Base-by-base conservation (phyloP, 2,113 vertebrate genomes). In the Lota lota region DNA sequence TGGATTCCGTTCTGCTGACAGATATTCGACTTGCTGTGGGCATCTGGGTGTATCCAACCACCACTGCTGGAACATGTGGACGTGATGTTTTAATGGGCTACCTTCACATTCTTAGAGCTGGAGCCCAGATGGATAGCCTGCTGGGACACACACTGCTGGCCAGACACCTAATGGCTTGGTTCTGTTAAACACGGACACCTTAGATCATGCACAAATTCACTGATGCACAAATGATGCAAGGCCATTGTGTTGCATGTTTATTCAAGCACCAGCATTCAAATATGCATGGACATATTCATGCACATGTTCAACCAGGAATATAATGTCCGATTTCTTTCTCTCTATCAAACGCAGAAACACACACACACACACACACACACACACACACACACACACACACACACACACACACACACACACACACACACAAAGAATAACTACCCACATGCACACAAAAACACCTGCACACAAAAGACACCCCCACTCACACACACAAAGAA, bases 81-180 rank as follows among this genome's bases (percentile, higher is more conserved):
- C 17, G 56, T 22, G 20, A 50, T 60, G 66, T 17, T 19, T 68
- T 60, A 68, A 68, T 60, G 66, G 56, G 28, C 19, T 61, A 68
- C 57, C 54, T 56, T 33, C 22, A 14, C 22, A 15, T 14, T 36
- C 4, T 54, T 16, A 53, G 54, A 19, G 10, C 12, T 22, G 17
- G 65, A 28, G 51, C 11, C 64, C 22, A 28, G 56, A 36, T 22
- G 33, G 28, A 16, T 47, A 3, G 19, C 4, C 28, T 40, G 40
- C 11, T 68, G 66, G 40, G 40, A 67, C 57, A 17, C 12, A 11
- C 33, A 60, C 56, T 4, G 15, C 24, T 36, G 16, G 36, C 22
- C 53, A 6, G 22, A 47, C 20, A 22, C 12, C 10, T 67, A 67
- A 67, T 33, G 53, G 15, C 57, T 68, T 21, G 12, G 20, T 60